Conservation (phyloP, 2,113 vertebrate genomes). For the Litocranius walleri region DNA sequence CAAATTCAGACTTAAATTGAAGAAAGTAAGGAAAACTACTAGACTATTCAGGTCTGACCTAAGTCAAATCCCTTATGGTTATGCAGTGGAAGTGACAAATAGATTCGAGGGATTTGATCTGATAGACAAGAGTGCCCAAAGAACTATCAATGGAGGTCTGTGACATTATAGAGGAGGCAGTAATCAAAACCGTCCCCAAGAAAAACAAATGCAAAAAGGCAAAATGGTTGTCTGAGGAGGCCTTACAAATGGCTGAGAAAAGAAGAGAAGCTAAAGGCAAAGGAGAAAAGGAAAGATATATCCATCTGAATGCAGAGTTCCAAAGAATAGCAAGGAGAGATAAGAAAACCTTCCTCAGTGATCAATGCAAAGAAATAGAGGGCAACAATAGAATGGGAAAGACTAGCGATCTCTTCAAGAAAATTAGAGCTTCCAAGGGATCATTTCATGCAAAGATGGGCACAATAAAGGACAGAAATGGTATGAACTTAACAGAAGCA, state of each 20-base stretch:
- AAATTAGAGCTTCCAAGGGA: background rate
- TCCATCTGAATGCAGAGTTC: background rate
- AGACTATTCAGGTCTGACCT: background rate
- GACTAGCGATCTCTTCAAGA: background rate
- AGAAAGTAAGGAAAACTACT: background rate
- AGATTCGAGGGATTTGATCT: background rate
- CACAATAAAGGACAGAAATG: background rate
- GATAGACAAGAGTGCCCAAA: background rate
- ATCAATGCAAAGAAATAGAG: background rate
- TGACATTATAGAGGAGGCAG: background rate
- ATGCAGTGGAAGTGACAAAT: background rate
- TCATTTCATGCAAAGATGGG: background rate
- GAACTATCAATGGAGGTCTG: background rate
- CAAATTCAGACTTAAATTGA: background rate
- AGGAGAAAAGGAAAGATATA: background rate
- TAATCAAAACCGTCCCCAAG: background rate
- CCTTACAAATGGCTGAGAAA: background rate
- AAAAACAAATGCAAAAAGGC: background rate
- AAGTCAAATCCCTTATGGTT: background rate
- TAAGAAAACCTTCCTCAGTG: background rate
- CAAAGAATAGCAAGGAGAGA: background rate
- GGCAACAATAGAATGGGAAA: background rate
- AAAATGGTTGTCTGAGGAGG: background rate
- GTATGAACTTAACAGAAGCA: background rate
- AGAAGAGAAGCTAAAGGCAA: background rate